Evolutionary conservation across 2,113 vertebrate species (phyloP), one percentile per base, ranked within the genome.

Genomic region (Antigone vipio): DNA sequence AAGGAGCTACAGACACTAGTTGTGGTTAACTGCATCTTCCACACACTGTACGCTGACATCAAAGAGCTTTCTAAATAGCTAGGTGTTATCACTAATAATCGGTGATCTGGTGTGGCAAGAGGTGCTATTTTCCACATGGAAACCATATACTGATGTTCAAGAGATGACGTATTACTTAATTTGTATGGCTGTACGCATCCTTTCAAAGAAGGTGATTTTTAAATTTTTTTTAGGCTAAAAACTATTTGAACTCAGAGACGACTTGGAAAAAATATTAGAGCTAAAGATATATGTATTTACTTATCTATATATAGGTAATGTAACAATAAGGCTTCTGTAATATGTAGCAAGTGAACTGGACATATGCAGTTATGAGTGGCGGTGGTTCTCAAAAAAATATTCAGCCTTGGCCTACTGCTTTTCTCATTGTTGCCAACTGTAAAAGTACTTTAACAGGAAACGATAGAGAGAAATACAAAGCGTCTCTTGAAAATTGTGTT

Each of bases 251-350:
- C 69, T 21, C 35, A 66, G 59, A 64, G 23, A 58, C 77, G 1
- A 56, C 23, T 60, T 68, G 7, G 24, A 34, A 90, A 80, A 88
- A 55, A 23, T 15, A 6, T 27, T 85, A 16, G 12, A 52, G 23
- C 26, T 69, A 44, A 89, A 72, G n/a, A 32, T 56, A 47, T 0
- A 4, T 49, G 38, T 38, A 22, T 81, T 47, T 74, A 29, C 5
- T 0, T 83, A 12, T 30, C 9, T 63, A 2, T 3, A 0, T 58
- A 16, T n/a, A 47, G 18, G 8, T 58, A 38, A 26, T 60, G 15
- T 34, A 73, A 35, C 18, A 56, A 3, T 7, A 83, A 9, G 10
- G 3, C 17, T 81, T 87, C 64, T 58, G 7, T 60, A 62, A 20
- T n/a, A 32, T 9, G 18, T 73, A 60, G 35, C 19, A 53, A 76